A percentile compares a stretch with the other conserved stretches of the same genome.
phyloP scores from a whole-genome alignment of 2,797 vertebrate genomes.

The Eulemur coronatus region DNA sequence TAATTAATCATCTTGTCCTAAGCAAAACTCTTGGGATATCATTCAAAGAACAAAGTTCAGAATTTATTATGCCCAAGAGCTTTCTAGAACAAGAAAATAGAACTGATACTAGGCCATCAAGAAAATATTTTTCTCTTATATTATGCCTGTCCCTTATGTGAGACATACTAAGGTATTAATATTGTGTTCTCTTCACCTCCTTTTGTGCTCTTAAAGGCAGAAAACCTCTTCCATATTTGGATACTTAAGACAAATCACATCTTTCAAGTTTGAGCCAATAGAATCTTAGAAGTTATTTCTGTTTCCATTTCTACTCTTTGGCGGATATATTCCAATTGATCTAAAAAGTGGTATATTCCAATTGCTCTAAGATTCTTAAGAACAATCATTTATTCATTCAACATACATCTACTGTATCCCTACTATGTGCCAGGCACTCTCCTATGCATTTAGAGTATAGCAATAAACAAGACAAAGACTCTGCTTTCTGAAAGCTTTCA shows the following conservation, averaged over 20 bases:
- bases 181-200: not conserved
- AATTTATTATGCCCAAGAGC: not conserved
- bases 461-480: not conserved
- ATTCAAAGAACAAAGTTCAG: not conserved
- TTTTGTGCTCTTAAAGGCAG: not conserved
- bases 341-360: not conserved
- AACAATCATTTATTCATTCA: not conserved
- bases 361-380: not conserved
- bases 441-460: not conserved
- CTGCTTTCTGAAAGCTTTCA: not conserved
- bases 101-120: not conserved
- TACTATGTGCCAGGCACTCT: not conserved
- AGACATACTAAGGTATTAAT: not conserved
- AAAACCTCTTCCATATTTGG: not conserved
- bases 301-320: not conserved
- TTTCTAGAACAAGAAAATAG: slow-evolving; percentile 21
- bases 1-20: not conserved
- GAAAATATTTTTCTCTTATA: not conserved
- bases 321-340: not conserved
- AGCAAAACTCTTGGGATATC: not conserved
- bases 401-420: not conserved
- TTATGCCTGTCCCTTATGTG: not conserved
- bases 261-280: not conserved
- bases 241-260: not conserved
- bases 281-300: not conserved